Evolutionary conservation across 2,113 vertebrate species (phyloP).

Genomic region (Rhinoptilus africanus): DNA sequence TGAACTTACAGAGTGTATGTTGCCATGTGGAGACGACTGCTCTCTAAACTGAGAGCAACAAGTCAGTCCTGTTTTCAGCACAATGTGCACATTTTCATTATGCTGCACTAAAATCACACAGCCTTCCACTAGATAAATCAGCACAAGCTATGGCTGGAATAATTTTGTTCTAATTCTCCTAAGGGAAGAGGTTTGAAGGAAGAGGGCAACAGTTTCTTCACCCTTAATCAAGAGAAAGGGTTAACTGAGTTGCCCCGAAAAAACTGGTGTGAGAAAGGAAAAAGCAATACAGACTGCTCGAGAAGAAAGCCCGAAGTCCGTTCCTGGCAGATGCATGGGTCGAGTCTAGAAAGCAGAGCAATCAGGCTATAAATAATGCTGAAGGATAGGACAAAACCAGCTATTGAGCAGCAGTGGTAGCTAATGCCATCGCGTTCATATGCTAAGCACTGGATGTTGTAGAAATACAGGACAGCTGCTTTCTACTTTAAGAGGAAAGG

Average conservation of each 20-base stretch:
- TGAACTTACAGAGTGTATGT: accelerated
- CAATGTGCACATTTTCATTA: neutral
- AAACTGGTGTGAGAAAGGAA: neutral
- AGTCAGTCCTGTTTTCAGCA: neutral
- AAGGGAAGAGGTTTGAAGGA: neutral
- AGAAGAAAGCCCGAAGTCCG: neutral
- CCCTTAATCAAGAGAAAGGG: neutral
- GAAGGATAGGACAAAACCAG: neutral
- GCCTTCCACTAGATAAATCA: neutral
- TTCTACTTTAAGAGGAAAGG: neutral
- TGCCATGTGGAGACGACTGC: neutral
- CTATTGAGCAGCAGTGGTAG: neutral
- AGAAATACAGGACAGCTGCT: neutral
- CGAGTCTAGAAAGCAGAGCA: neutral
- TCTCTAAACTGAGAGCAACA: neutral
- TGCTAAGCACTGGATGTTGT: neutral
- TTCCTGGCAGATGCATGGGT: neutral
- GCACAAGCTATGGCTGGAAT: neutral
- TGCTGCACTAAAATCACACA: neutral
- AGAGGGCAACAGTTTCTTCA: neutral
- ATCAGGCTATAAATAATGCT: neutral
- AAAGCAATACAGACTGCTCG: neutral
- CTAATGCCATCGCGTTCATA: neutral
- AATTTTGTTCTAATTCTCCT: neutral
- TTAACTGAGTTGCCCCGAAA: neutral